phyloP scores from a whole-genome alignment of 2,113 vertebrate genomes.

The Pogona vitticeps region DNA sequence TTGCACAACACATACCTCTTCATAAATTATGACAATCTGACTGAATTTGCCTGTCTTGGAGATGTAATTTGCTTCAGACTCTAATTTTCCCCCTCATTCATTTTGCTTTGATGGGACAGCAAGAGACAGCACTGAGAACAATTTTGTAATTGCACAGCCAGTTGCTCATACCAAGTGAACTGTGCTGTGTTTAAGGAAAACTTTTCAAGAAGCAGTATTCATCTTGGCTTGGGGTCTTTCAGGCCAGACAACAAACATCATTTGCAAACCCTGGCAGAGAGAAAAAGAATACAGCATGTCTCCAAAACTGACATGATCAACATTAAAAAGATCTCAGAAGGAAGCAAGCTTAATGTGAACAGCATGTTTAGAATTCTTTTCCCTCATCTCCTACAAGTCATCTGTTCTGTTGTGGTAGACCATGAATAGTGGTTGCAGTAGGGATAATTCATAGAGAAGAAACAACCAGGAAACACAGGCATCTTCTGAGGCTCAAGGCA shows the following conservation, averaged over 20 bases:
- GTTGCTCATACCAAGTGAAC: neutral
- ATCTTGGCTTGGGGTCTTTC: neutral
- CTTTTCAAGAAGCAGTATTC: neutral
- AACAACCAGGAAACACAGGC: neutral
- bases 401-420: slow-evolving; percentile 31
- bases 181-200: slow-evolving; percentile 7
- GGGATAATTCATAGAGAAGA: slow-evolving; percentile 1
- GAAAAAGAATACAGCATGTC: slow-evolving; percentile 11
- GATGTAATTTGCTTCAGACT: neutral
- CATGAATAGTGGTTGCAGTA: slow-evolving; percentile 9
- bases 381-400: slow-evolving; percentile 11
- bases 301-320: neutral
- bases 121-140: neutral
- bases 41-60: slow-evolving; percentile 34
- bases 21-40: slow-evolving; percentile 4
- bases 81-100: neutral
- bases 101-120: slow-evolving; percentile 31
- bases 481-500: slow-evolving; percentile 12
- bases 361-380: neutral
- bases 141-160: neutral
- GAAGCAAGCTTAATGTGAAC: slow-evolving; percentile 39
- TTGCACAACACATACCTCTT: neutral
- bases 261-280: neutral
- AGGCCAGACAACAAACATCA: neutral
- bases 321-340: slow-evolving; percentile 27